Evolutionary conservation across 1,140 invertebrate genomes (phyloP), one percentile per base, ranked within the genome.

Genomic region (Drosophila miranda): DNA sequence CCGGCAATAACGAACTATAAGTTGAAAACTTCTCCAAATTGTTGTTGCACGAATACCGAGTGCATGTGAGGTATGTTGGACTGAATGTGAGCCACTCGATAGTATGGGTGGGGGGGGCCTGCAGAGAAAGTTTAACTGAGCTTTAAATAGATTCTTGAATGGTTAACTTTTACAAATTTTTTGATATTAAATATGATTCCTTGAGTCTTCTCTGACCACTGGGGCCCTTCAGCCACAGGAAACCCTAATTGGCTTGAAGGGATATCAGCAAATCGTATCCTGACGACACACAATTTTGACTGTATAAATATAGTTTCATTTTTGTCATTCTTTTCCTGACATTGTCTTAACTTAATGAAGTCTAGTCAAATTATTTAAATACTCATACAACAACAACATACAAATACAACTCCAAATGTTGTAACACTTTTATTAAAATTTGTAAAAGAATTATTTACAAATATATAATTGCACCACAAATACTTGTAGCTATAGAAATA

Each of bases 21-120:
- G 46, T 74, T 74, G 30, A 55, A 63, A 74, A 74, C 70, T 74
- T 51, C 60, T 69, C 28, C 52, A 74, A 73, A 75, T 49, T 49
- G 48, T 71, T 67, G 54, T 34, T 60, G 54, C 41, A 21, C 7
- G 51, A 48, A 13, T 53, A 52, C 51, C 56, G 46, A 54, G 66
- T 53, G 63, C 63, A 52, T 49, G 34, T 16, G 21, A 50, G 51
- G 64, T 11, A 68, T 68, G 23, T 54, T 23, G 26, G 51, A 19
- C 50, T 23, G 14, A 19, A 19, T 7, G 44, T 38, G 8, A 23
- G 30, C 16, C 13, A 69, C 16, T 49, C 34, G 34, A 38, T 38
- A 38, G 8, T 11, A 3, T 34, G 34, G 9, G 3, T 38, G 9
- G 34, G 2, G 34, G 30, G 9, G 34, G n/a, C n/a, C 30, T 0